Conservation (phyloP, 2,113 vertebrate species). For the Uria aalge region DNA sequence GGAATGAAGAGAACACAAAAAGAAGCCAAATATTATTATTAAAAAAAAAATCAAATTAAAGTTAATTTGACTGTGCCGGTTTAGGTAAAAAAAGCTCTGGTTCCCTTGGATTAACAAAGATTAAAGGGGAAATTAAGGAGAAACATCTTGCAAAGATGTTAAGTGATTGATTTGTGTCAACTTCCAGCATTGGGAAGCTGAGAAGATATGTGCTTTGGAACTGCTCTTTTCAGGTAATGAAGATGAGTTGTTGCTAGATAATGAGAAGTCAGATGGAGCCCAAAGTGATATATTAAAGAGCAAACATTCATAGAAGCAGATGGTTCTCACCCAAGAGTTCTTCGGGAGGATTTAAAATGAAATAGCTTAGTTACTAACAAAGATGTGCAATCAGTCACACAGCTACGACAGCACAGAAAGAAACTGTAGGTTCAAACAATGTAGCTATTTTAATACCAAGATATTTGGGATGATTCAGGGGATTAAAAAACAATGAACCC, state of each 20-base stretch:
- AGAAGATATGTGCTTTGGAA: background rate
- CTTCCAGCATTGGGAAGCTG: background rate
- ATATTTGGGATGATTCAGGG: background rate
- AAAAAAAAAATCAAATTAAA: background rate
- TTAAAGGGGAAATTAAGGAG: background rate
- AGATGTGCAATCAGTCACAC: background rate
- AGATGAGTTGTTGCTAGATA: constrained; percentile 6
- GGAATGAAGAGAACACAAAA: background rate
- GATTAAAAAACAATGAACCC: background rate
- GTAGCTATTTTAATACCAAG: background rate
- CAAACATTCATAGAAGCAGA: constrained; percentile 10
- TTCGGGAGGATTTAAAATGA: background rate
- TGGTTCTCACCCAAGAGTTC: background rate
- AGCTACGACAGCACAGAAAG: background rate
- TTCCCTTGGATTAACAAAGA: background rate
- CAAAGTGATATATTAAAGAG: background rate
- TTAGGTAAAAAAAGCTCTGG: background rate
- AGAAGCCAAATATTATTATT: background rate
- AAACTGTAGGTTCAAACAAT: background rate
- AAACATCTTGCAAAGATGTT: background rate
- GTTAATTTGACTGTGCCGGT: background rate
- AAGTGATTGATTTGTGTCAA: background rate
- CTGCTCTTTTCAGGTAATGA: background rate
- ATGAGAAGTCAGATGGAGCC: constrained; percentile 12
- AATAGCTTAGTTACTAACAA: background rate